These are phyloP conservation scores for Pheosia tremula DNA, from an alignment of 2,888 invertebrate genomes.

Conservation along the genomic window DNA sequence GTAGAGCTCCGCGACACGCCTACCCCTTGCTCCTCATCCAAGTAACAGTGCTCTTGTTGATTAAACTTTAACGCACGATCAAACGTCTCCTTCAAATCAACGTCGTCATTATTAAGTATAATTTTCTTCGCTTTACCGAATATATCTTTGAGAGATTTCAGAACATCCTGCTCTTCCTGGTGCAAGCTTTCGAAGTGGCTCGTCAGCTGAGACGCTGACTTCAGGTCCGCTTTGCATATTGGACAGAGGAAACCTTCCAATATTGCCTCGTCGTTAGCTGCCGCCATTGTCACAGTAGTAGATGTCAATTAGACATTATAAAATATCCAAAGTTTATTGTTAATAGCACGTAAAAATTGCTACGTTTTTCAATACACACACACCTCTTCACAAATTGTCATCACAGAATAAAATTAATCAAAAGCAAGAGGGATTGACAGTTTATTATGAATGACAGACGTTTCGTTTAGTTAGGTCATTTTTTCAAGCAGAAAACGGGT, in stretches of 20 bases:
- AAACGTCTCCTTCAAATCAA: slow-evolving; percentile 84
- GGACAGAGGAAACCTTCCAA: slow-evolving; percentile 98
- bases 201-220: slow-evolving; percentile 92
- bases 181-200: slow-evolving; percentile 96
- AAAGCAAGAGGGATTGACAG: too few species aligned
- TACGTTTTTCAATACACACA: not conserved
- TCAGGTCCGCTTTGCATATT: slow-evolving; percentile 95
- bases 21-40: slow-evolving; percentile 84
- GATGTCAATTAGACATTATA: slow-evolving; percentile 32
- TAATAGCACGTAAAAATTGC: not conserved
- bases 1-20: slow-evolving; percentile 88
- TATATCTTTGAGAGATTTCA: slow-evolving; percentile 92
- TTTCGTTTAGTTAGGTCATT: too few species aligned
- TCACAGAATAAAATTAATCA: too few species aligned
- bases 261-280: slow-evolving; percentile 85
- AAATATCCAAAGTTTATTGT: slow-evolving; percentile 4
- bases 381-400: not conserved
- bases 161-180: slow-evolving; percentile 93
- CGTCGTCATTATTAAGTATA: slow-evolving; percentile 74
- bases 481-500: too few species aligned
- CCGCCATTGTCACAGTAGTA: slow-evolving; percentile 59
- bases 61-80: slow-evolving; percentile 80
- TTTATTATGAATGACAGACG: too few species aligned
- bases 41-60: slow-evolving; percentile 63
- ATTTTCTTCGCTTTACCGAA: slow-evolving; percentile 95